Percentiles rank a stretch among this genome's conserved stretches.
phyloP scores from a whole-genome alignment of 2,888 invertebrate species.

The Odontocerum albicorne region DNA sequence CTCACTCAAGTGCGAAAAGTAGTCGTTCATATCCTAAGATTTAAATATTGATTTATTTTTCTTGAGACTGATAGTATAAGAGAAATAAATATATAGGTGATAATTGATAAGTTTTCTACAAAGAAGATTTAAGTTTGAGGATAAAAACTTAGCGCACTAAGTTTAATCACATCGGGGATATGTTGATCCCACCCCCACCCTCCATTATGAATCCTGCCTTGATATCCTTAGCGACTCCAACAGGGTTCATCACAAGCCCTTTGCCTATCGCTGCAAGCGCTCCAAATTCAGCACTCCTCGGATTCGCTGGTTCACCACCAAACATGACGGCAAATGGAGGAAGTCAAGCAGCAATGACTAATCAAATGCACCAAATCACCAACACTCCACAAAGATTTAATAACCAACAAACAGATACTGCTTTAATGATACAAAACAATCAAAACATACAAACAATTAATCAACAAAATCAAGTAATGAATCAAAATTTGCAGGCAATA shows the following conservation, averaged over 20 bases:
- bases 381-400: slow-evolving; percentile 7
- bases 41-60: not conserved
- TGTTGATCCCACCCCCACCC: slow-evolving; percentile 49
- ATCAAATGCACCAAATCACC: slow-evolving; percentile 24
- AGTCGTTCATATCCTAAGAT: slow-evolving; percentile 2
- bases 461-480: slow-evolving; percentile 22
- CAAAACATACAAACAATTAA: slow-evolving; percentile 24
- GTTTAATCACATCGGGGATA: slow-evolving; percentile 39
- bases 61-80: slow-evolving; percentile 3
- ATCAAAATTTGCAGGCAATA: not conserved
- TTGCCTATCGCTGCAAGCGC: slow-evolving; percentile 36
- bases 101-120: not conserved
- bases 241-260: slow-evolving; percentile 32
- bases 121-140: not conserved
- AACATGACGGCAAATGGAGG: slow-evolving; percentile 28
- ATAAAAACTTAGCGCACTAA: no score
- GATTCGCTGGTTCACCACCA: slow-evolving; percentile 33
- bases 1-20: slow-evolving; percentile 11
- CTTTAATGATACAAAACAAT: slow-evolving; percentile 8
- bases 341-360: slow-evolving; percentile 31
- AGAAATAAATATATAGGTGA: not conserved
- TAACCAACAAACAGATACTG: slow-evolving; percentile 10
- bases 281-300: slow-evolving; percentile 25
- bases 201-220: slow-evolving; percentile 39
- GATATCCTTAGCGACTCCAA: slow-evolving; percentile 31